Conservation (phyloP, 2,888 invertebrate genomes). For the Athalia circularis region DNA sequence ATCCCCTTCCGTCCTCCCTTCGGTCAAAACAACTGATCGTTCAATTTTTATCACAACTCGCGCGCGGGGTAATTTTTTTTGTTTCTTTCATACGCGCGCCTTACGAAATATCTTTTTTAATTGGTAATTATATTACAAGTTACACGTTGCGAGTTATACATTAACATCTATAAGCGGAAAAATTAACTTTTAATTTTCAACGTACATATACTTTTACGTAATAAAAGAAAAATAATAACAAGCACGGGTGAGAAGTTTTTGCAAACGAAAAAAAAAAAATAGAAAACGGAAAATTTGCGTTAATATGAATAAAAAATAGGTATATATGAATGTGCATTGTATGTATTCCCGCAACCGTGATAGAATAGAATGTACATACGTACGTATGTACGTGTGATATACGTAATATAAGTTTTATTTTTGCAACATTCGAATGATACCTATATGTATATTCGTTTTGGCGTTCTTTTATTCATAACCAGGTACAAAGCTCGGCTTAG, state of each 20-base stretch:
- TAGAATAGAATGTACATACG: conserved; percentile 1
- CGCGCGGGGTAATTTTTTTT: too few species aligned
- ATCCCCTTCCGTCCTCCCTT: background rate
- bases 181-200: conserved; percentile 2
- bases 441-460: background rate
- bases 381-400: background rate
- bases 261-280: background rate
- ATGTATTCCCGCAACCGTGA: background rate
- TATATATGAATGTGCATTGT: background rate
- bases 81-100: too few species aligned
- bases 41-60: too few species aligned
- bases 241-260: too few species aligned
- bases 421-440: conserved; percentile 2
- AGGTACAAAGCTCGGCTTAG: conserved; percentile 32
- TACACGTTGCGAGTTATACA: background rate
- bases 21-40: too few species aligned
- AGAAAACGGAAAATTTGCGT: background rate
- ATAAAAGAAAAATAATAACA: background rate
- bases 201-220: background rate
- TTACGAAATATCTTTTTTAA: background rate
- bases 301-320: conserved; percentile 20
- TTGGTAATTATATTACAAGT: background rate
- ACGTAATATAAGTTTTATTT: background rate
- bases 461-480: conserved; percentile 29
- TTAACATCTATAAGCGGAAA: background rate